Conservation (phyloP, 2,113 vertebrate genomes). For the Corythaeola cristata region DNA sequence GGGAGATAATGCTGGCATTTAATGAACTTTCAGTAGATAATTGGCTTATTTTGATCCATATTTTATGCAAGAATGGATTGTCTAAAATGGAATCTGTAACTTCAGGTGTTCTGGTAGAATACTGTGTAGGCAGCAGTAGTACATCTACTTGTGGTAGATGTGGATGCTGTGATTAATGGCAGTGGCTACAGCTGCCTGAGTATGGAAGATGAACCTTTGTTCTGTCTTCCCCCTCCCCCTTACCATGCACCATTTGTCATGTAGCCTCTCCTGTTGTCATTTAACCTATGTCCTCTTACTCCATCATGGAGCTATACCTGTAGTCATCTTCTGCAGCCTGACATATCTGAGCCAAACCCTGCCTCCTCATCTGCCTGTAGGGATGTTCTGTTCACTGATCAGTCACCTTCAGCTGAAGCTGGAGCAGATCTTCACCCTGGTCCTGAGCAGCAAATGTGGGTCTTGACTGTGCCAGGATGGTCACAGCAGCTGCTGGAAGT, state of each 20-base stretch:
- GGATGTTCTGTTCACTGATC: background rate
- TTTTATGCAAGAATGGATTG: background rate
- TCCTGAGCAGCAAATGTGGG: background rate
- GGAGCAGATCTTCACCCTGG: background rate
- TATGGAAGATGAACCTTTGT: constrained; percentile 38
- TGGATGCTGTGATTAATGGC: constrained; percentile 27
- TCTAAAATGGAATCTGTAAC: background rate
- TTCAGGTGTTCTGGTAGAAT: background rate
- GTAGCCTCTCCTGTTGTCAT: background rate
- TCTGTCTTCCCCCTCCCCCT: background rate
- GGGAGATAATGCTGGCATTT: background rate
- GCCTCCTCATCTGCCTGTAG: background rate
- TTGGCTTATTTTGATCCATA: background rate
- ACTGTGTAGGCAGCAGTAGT: background rate
- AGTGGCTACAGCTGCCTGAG: background rate
- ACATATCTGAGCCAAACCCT: background rate
- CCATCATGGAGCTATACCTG: background rate
- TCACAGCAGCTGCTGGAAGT: background rate
- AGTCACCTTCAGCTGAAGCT: background rate
- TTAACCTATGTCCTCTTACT: background rate
- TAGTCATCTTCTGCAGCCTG: background rate
- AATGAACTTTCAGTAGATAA: background rate
- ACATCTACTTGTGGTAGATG: background rate
- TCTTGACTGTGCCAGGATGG: background rate
- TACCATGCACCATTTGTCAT: constrained; percentile 21